Conservation (phyloP, 30 jellyfish, hydroid and myxozoan species). For the Aurelia sp. region DNA sequence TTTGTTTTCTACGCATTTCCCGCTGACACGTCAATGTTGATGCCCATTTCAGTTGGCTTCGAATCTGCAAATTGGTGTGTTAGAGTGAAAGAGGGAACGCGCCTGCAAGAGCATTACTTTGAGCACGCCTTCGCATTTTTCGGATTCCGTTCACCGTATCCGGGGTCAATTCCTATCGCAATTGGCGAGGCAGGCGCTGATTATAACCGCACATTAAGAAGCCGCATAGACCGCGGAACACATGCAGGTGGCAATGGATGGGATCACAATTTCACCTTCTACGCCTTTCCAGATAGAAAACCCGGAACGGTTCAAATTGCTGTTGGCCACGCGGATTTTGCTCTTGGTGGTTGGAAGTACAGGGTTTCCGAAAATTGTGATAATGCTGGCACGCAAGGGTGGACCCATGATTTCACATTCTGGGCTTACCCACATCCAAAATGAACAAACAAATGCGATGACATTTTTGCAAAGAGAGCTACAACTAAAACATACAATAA, state of each 20-base stretch:
- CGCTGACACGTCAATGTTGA: slow-evolving; percentile 27
- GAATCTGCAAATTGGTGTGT: slow-evolving; percentile 38
- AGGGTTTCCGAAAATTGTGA: slow-evolving; percentile 21
- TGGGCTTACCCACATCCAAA: slow-evolving; percentile 55
- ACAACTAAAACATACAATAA: too few species aligned
- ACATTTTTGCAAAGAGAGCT: too few species aligned
- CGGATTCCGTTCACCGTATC: slow-evolving; percentile 52
- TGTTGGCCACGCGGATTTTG: slow-evolving; percentile 39
- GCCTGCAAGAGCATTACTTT: slow-evolving; percentile 25
- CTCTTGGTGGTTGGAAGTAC: slow-evolving; percentile 58
- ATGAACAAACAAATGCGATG: background rate
- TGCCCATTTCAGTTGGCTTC: slow-evolving; percentile 51
- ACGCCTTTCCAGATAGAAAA: slow-evolving; percentile 11
- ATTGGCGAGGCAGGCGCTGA: slow-evolving; percentile 59
- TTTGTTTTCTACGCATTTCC: slow-evolving; percentile 64
- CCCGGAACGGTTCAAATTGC: slow-evolving; percentile 60
- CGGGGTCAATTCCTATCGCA: slow-evolving; percentile 44
- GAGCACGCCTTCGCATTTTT: slow-evolving; percentile 39
- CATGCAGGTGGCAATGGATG: slow-evolving; percentile 66
- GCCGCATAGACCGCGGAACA: slow-evolving; percentile 38
- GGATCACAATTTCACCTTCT: slow-evolving; percentile 40
- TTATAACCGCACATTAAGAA: slow-evolving; percentile 16
- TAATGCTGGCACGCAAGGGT: slow-evolving; percentile 55
- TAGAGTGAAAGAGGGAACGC: slow-evolving; percentile 21
- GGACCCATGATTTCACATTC: slow-evolving; percentile 46